Evolutionary conservation across 2,888 invertebrate genomes (phyloP).

Genomic region (Drosophila planitibia): DNA sequence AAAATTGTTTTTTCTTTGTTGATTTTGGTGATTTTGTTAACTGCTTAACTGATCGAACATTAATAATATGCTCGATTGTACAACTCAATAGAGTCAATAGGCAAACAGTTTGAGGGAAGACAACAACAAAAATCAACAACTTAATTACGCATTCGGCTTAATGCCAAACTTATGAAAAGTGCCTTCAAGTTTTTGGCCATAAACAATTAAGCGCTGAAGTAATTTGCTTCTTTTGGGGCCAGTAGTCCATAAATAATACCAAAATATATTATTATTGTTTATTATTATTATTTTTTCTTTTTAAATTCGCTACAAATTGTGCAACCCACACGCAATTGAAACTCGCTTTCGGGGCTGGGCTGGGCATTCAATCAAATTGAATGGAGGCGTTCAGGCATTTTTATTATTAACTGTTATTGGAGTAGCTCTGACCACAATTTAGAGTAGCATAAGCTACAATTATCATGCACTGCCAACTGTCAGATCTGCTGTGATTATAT

Average conservation of each 20-base stretch:
- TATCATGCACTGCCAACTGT: background rate
- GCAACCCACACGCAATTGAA: constrained; percentile 68
- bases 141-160: constrained; percentile 52
- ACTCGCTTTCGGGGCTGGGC: constrained; percentile 27
- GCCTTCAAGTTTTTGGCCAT: constrained; percentile 59
- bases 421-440: constrained; percentile 30
- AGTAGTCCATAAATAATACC: constrained; percentile 63
- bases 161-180: constrained; percentile 50
- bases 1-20: constrained; percentile 16
- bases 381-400: constrained; percentile 36
- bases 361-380: constrained; percentile 30
- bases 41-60: constrained; percentile 54
- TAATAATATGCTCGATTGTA: constrained; percentile 38
- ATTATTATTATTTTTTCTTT: constrained; percentile 1
- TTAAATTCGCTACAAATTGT: constrained; percentile 56
- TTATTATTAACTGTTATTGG: constrained; percentile 42
- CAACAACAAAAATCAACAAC: constrained; percentile 43
- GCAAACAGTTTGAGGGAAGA: constrained; percentile 39
- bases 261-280: constrained; percentile 38
- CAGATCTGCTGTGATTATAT: background rate
- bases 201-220: constrained; percentile 62
- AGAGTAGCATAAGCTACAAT: constrained; percentile 8
- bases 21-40: constrained; percentile 21
- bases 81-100: constrained; percentile 42
- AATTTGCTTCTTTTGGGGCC: constrained; percentile 68